Evolutionary conservation across 2,113 vertebrate genomes (phyloP).

Genomic region (Eupsittula cactorum): DNA sequence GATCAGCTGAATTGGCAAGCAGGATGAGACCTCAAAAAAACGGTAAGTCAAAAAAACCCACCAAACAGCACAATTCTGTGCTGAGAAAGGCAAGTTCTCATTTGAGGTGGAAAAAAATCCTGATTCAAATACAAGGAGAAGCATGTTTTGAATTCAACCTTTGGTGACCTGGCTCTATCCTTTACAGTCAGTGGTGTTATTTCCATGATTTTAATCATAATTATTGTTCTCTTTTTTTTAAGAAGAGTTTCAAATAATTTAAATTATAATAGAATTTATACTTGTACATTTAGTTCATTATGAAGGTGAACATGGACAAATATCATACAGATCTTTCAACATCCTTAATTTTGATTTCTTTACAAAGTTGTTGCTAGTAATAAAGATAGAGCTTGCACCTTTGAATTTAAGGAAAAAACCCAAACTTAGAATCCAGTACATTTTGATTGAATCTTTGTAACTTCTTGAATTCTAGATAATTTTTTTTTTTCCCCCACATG

Average conservation of each 20-base stretch:
- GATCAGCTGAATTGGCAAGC: not conserved
- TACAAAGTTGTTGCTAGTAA: not conserved
- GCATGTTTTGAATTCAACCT: not conserved
- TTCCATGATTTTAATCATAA: not conserved
- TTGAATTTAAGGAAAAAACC: not conserved
- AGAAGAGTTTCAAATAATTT: not conserved
- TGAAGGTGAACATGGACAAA: not conserved
- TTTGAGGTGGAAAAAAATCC: not conserved
- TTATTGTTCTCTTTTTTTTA: not conserved
- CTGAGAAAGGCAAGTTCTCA: not conserved
- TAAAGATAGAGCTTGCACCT: not conserved
- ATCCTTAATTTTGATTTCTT: not conserved
- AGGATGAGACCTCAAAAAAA: not conserved
- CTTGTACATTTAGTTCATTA: not conserved
- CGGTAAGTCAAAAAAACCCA: rapidly evolving
- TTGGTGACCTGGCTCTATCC: not conserved
- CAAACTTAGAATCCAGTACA: not conserved
- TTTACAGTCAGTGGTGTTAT: not conserved
- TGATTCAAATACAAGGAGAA: not conserved
- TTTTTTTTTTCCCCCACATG: not conserved
- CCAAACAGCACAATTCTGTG: not conserved
- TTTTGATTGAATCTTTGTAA: not conserved
- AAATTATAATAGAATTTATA: no score
- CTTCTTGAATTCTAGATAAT: not conserved
- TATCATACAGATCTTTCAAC: not conserved